These are phyloP conservation scores for Monochamus saltuarius DNA, from an alignment of 1,140 invertebrate genomes.

Conservation along the genomic window DNA sequence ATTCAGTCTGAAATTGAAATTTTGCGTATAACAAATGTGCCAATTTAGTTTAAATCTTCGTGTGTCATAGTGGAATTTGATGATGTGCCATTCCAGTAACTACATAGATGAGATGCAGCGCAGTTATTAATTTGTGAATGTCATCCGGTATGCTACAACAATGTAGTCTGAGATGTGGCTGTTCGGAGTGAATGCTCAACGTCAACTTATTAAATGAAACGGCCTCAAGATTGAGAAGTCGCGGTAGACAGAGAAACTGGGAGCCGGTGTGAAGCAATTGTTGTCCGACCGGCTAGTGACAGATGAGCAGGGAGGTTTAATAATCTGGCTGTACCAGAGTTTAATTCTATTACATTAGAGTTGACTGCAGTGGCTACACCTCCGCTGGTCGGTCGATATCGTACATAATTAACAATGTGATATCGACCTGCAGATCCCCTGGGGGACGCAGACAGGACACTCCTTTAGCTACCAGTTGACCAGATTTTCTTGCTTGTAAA, in stretches of 20 bases:
- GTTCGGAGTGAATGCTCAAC: neutral
- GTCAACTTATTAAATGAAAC: slow-evolving; percentile 27
- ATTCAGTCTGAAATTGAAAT: slow-evolving; percentile 15
- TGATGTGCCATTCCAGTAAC: slow-evolving; percentile 22
- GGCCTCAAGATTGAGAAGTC: slow-evolving; percentile 8
- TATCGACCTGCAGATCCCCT: slow-evolving; percentile 41
- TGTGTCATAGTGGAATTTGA: slow-evolving; percentile 10
- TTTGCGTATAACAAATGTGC: slow-evolving; percentile 12
- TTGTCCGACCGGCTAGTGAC: slow-evolving; percentile 20
- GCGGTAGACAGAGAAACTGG: neutral
- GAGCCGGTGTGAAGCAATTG: neutral
- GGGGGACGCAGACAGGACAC: slow-evolving; percentile 22
- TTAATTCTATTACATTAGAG: slow-evolving; percentile 47
- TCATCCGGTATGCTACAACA: slow-evolving; percentile 29
- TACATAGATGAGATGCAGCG: slow-evolving; percentile 28
- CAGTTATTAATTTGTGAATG: slow-evolving; percentile 33
- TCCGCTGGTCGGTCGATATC: slow-evolving; percentile 39
- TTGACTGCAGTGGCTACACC: slow-evolving; percentile 44
- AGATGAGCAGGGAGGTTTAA: slow-evolving; percentile 37
- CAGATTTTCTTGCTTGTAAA: slow-evolving; percentile 18
- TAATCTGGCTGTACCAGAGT: slow-evolving; percentile 43
- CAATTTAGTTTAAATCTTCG: slow-evolving; percentile 7
- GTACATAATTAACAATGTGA: slow-evolving; percentile 47
- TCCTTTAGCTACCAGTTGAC: slow-evolving; percentile 22
- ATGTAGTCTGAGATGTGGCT: slow-evolving; percentile 15